Base-by-base conservation (phyloP, 2,888 invertebrate genomes). In the Hybos culiciformis region DNA sequence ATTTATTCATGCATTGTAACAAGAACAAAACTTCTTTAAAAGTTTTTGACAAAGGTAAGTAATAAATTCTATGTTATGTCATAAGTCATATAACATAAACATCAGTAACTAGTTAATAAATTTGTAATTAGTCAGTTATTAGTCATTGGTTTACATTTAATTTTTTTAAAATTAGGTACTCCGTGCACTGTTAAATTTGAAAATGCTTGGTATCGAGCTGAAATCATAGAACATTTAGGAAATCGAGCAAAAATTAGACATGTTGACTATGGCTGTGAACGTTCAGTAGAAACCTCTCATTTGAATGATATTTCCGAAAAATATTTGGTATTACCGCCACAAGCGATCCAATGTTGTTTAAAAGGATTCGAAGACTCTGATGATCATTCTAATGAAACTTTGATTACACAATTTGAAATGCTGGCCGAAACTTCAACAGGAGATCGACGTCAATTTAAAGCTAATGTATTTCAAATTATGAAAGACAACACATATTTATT, bases 261-360 rank as follows among this genome's bases (percentile, higher is more conserved):
- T 67, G 81, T 97, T 14, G 97, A 98, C 68, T 98, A 86, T 68
- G 97, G 97, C 6, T 96, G 96, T 66, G 82, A 86, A 56, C 92
- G 91, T 59, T 73, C 73, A n/a, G 76, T 90, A 2, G 62, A 71
- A 7, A 60, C 70, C 1, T 66, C 70, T 11, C 66, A 75, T 29
- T 62, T 86, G 21, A 75, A 78, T 46, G 68, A 70, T 18, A 80
- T 86, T 19, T 73, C 76, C 5, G 70, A 75, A 5, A 74, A 78
- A 42, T 69, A 80, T 48, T 67, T 83, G 5, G 70, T 67, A 49
- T 65, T 84, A 44, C 75, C 78, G 15, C 77, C 80, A 3, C 85
- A 85, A 63, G 85, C 85, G 1, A 71, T 86, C 52, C 78, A 77
- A 56, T 87, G 86, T 60, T 78, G 79, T 36, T 65, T 86, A n/a